Evolutionary conservation across 2,888 invertebrate genomes (phyloP), one percentile per base, ranked within the genome.

Genomic region (Eretmocerus hayati): DNA sequence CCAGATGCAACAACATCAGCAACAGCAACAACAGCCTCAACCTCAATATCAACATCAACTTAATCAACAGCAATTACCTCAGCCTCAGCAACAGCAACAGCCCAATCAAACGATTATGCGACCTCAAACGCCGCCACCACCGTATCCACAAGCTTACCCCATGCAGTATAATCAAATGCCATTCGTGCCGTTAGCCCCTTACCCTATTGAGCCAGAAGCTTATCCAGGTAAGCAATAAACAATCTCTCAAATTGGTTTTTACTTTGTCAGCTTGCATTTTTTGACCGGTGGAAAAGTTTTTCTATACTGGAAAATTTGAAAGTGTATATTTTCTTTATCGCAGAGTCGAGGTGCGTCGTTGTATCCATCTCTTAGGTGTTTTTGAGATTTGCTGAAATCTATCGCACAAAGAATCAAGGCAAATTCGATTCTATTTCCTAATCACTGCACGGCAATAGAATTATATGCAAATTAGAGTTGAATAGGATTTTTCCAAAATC

Each of bases 151-250:
- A 31, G 20, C 50, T 6, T 53, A 53, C 31, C 37, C 47, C 18
- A 5, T 53, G 15, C 39, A 43, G 2, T 53, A 53, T 16, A 53
- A 50, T 37, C 53, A 53, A 22, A 16, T 53, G 19, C 50, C 53
- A 13, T 53, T 33, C 16, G 35, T 53, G 21, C 50, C 53, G 2
- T 8, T 50, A 3, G 37, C 42, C n/a, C 42, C 50, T 2, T 53
- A 53, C 35, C 45, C 50, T 1, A 4, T 33, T 1, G 53, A 53
- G 2, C 26, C 47, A 0, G 53, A 53, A 9, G 39, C 42, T 19
- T 50, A 44, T 8, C 5, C 46, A 50, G 53, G 53, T 53, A 42
- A 13, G 46, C 13, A n/a, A 2, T 9, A 16, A 42, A 2, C 16
- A 18, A 22, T 42, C 21, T 35, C 13, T 31, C 13, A n/a, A 22